Base-by-base conservation (phyloP, 2,113 vertebrate genomes). In the Drymodes brunneopygia region DNA sequence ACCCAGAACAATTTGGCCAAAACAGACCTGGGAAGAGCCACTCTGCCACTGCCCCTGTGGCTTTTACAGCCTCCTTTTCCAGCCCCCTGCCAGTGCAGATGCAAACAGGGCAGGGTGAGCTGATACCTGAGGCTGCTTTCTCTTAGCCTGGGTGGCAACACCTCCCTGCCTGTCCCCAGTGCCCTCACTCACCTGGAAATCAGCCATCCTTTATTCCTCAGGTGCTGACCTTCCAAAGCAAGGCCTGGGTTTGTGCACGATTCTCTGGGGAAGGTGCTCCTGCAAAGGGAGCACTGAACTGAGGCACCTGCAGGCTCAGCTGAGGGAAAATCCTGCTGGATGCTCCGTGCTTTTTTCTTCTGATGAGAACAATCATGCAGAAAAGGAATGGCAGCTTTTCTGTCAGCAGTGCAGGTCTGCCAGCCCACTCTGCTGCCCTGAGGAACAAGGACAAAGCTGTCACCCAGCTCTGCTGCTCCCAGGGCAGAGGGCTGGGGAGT, bases 91-190 rank as follows among this genome's bases (percentile, higher is more conserved):
- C 64, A 38, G 13, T 11, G n/a, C 51, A 48, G 24, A 1, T 7
- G 15, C 20, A n/a, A 18, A 31, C 1, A n/a, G 15, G 45, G 50
- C 66, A 64, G 71, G 66, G 7, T 10, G 3, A 65, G 82, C 47
- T 42, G 82, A 3, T 23, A 3, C 64, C 61, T 33, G n/a, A 35
- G 90, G 62, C 88, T 85, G 40, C 62, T 50, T 17, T 29, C 51
- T 47, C 4, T 7, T 10, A 7, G 14, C 66, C 48, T 10, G n/a
- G 0, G 2, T 8, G 24, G 24, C 7, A 35, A 3, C 35, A 66
- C 69, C 73, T 66, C 88, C 60, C 38, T 40, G 40, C 77, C 85
- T 11, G 9, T 9, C 45, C 54, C 25, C 31, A 15, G 29, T 18
- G 75, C 67, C 45, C 86, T 94, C 91, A 25, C 57, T 91, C 89